Percentiles rank a stretch among this genome's conserved stretches.
Conservation (phyloP, 1,140 invertebrate species). For the Leptinotarsa undecemlineata region DNA sequence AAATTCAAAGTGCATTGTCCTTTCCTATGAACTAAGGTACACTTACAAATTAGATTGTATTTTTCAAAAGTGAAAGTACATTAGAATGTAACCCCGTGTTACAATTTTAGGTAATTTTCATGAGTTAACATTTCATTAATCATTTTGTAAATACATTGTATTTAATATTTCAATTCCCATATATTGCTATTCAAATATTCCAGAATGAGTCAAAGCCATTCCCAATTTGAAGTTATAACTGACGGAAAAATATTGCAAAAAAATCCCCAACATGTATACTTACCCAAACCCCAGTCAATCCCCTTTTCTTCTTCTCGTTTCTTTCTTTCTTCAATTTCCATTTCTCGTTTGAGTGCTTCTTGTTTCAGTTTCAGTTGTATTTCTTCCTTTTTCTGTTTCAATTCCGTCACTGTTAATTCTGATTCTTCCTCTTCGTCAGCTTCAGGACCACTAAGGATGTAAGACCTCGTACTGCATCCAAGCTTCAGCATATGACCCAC, state of each 20-base stretch:
- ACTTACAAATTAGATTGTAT: no score
- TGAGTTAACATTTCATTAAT: no score
- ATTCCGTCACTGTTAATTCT: slow-evolving; percentile 76
- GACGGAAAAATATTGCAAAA: slow-evolving; percentile 20
- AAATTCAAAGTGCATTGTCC: no score
- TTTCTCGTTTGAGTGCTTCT: slow-evolving; percentile 58
- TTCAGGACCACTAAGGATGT: slow-evolving; percentile 82
- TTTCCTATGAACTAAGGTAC: background rate
- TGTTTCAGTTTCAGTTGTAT: slow-evolving; percentile 62
- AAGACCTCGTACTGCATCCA: slow-evolving; percentile 85
- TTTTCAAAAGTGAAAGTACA: no score
- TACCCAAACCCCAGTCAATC: slow-evolving; percentile 90
- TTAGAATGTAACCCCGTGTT: no score
- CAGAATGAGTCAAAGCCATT: no score
- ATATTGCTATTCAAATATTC: no score
- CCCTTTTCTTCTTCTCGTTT: slow-evolving; percentile 71
- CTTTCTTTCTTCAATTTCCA: slow-evolving; percentile 56
- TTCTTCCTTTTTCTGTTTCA: slow-evolving; percentile 68
- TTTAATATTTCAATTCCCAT: no score
- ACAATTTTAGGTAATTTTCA: no score
- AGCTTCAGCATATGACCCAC: slow-evolving; percentile 93
- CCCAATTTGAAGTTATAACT: background rate
- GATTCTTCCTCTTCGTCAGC: slow-evolving; percentile 88
- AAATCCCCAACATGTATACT: slow-evolving; percentile 35
- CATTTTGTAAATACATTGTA: no score